A percentile compares a stretch with the other conserved stretches of the same genome.
phyloP scores from a whole-genome alignment of 2,797 vertebrate species.

The Zalophus californianus region DNA sequence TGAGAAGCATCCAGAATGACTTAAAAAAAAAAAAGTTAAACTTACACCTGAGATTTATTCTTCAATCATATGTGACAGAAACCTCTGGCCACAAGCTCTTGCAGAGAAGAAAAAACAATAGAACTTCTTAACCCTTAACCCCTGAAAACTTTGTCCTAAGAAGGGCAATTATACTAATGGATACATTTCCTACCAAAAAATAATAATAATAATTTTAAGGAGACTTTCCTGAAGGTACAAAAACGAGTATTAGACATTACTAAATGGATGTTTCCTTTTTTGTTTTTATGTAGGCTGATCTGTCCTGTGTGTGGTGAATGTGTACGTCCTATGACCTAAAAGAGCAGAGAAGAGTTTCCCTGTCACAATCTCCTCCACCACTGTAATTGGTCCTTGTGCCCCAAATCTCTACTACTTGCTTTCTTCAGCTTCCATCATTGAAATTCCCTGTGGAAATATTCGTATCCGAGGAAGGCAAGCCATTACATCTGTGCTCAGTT shows the following conservation, averaged over 20 bases:
- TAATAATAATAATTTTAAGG: constrained; percentile 21
- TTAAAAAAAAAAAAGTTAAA: not conserved
- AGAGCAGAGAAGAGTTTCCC: not conserved
- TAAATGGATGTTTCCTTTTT: not conserved
- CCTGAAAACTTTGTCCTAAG: not conserved
- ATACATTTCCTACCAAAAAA: not conserved
- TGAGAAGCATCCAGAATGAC: not conserved
- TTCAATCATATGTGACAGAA: not conserved
- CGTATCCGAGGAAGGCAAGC: not conserved
- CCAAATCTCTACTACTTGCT: not conserved
- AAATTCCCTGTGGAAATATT: not conserved
- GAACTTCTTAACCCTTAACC: not conserved
- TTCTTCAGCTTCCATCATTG: not conserved
- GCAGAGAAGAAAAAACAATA: not conserved
- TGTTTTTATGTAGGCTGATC: not conserved
- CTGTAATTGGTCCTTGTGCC: not conserved
- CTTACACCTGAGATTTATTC: constrained; percentile 31
- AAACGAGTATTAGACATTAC: not conserved
- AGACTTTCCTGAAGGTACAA: not conserved
- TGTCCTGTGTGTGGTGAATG: not conserved
- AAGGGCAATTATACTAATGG: not conserved
- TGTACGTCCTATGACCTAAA: not conserved
- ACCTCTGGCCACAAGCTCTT: not conserved
- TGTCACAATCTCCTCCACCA: not conserved
- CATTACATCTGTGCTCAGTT: not conserved